Conservation (phyloP, 1,140 invertebrate species). For the Diorhabda carinulata region DNA sequence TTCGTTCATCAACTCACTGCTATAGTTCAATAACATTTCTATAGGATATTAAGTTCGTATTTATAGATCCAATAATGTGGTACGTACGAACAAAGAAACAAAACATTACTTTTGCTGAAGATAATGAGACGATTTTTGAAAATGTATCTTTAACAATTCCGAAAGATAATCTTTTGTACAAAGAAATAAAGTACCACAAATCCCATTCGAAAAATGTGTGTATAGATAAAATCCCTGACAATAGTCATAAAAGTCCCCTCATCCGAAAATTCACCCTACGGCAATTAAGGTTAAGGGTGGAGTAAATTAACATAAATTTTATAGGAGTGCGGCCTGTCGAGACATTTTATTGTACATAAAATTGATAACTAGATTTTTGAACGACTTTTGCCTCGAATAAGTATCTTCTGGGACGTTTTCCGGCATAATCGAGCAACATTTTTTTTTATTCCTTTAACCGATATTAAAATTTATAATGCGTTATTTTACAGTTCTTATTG, state of each 20-base stretch:
- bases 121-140: too few species aligned
- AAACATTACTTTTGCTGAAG: too few species aligned
- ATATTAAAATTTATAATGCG: constrained; percentile 1
- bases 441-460: background rate
- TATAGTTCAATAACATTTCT: too few species aligned
- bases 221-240: constrained; percentile 2
- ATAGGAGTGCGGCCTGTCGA: background rate
- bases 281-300: constrained; percentile 1
- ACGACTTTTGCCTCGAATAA: constrained; percentile 2
- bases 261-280: background rate
- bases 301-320: constrained; percentile 3
- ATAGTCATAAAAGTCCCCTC: background rate
- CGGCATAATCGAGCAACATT: background rate
- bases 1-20: too few species aligned
- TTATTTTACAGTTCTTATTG: background rate
- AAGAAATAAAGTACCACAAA: background rate
- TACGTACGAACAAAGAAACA: too few species aligned
- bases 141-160: background rate
- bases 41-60: too few species aligned
- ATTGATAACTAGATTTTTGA: background rate
- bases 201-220: background rate
- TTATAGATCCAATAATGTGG: too few species aligned
- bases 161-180: background rate
- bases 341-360: constrained; percentile 3
- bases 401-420: background rate